Conservation (phyloP, 2,888 invertebrate genomes). For the Caenorhabditis sinica region DNA sequence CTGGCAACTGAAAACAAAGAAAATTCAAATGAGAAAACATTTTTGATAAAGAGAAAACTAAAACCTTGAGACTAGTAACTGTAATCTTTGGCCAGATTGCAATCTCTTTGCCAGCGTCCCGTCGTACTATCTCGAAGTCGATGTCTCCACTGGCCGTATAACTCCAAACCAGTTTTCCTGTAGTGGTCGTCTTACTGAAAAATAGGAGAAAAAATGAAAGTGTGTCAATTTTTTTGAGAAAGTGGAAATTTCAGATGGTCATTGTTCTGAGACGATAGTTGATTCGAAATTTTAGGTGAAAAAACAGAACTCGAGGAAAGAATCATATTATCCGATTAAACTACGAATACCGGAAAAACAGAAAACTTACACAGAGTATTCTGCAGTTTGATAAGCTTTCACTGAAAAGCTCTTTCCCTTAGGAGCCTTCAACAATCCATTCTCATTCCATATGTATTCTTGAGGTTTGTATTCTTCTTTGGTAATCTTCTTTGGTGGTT, state of each 20-base stretch:
- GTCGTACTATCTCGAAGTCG: constrained; percentile 77
- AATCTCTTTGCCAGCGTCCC: constrained; percentile 71
- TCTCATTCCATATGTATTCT: constrained; percentile 67
- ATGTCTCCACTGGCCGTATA: constrained; percentile 79
- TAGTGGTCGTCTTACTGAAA: constrained; percentile 69
- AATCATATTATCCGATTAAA: too few species aligned
- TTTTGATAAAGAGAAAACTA: background rate
- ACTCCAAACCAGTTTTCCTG: constrained; percentile 77
- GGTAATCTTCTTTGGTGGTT: constrained; percentile 49
- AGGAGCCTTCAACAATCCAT: constrained; percentile 63
- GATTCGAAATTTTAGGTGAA: too few species aligned
- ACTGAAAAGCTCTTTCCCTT: constrained; percentile 45
- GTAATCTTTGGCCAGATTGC: constrained; percentile 79
- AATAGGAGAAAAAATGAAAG: constrained; percentile 2
- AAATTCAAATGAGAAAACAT: background rate
- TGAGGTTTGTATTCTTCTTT: constrained; percentile 59
- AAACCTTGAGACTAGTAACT: constrained; percentile 75
- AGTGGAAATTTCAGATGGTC: background rate
- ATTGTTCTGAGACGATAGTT: background rate
- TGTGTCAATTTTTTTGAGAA: background rate
- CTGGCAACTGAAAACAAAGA: constrained; percentile 71
- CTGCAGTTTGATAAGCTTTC: constrained; percentile 49
- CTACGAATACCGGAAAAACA: too few species aligned
- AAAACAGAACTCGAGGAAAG: too few species aligned
- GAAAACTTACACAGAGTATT: constrained; percentile 39